phyloP scores from a whole-genome alignment of 2,888 invertebrate genomes.

The Julus scanicus region DNA sequence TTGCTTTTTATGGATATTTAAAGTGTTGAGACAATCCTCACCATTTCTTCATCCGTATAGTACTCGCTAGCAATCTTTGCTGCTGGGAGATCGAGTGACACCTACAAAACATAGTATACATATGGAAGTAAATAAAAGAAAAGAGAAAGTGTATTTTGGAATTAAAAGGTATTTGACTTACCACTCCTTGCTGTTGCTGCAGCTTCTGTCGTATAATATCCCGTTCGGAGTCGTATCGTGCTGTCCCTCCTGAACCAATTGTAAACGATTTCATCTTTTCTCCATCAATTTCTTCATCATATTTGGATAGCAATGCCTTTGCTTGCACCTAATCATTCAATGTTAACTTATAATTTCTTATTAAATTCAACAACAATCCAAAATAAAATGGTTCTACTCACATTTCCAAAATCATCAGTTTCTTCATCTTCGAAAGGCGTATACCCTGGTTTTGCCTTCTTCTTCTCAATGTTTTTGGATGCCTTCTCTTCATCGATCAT shows the following conservation, averaged over 20 bases:
- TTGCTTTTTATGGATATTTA: conserved; percentile 39
- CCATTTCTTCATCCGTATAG: conserved; percentile 83
- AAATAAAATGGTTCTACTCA: conserved; percentile 54
- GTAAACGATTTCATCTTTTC: conserved; percentile 76
- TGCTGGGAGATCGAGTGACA: conserved; percentile 77
- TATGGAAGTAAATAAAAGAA: conserved; percentile 32
- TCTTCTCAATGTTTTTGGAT: conserved; percentile 84
- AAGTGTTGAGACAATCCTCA: conserved; percentile 60
- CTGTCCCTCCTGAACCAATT: conserved; percentile 66
- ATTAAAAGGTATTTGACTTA: conserved; percentile 68
- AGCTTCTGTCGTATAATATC: conserved; percentile 58
- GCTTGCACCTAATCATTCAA: conserved; percentile 65
- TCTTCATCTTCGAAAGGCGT: conserved; percentile 84
- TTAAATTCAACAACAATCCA: background rate
- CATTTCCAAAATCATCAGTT: conserved; percentile 70
- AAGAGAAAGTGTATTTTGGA: conserved; percentile 64
- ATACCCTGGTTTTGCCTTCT: conserved; percentile 79
- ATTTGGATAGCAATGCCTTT: conserved; percentile 84
- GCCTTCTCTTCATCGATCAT: conserved; percentile 86
- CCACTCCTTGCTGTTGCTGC: conserved; percentile 58
- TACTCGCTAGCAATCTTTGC: conserved; percentile 86
- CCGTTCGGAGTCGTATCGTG: conserved; percentile 59
- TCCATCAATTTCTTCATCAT: conserved; percentile 92
- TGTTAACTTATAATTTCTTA: background rate
- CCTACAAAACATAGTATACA: conserved; percentile 65